phyloP scores from a whole-genome alignment of 1,140 invertebrate species.

The Piezodorus guildinii region DNA sequence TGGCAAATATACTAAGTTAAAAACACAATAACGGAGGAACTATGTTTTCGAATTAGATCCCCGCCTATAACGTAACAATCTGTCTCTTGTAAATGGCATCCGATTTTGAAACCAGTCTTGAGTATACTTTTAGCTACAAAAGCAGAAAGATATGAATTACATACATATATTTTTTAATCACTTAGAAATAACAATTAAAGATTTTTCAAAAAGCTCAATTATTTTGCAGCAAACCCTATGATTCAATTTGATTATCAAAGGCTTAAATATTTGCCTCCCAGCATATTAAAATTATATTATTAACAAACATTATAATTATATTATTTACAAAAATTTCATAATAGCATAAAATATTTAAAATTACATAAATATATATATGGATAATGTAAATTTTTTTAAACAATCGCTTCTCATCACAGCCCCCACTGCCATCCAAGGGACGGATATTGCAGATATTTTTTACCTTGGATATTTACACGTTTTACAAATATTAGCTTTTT shows the following conservation, averaged over 20 bases:
- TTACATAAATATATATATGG: not conserved
- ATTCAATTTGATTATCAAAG: not conserved
- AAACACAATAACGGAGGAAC: slow-evolving; percentile 3
- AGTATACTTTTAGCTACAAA: no score
- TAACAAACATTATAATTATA: not conserved
- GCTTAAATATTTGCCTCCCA: not conserved
- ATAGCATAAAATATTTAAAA: slow-evolving; percentile 6
- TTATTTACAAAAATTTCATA: slow-evolving; percentile 1
- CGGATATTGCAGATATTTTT: not conserved
- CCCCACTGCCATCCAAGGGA: slow-evolving; percentile 6
- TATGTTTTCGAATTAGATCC: not conserved
- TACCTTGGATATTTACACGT: slow-evolving; percentile 2
- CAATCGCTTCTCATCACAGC: not conserved
- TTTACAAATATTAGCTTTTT: not conserved
- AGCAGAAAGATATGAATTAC: no score
- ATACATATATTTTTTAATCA: no score
- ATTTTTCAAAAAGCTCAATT: no score
- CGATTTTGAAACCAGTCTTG: not conserved
- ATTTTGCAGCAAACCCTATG: no score
- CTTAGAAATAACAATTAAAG: no score
- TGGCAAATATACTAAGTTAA: not conserved
- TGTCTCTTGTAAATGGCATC: not conserved
- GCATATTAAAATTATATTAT: not conserved
- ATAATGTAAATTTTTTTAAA: not conserved
- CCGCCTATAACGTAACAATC: no score